A percentile compares a stretch with the other conserved stretches of the same genome.
These are phyloP conservation scores for Pangasius macronema DNA, from an alignment of 2,797 vertebrate genomes.

Conservation along the genomic window DNA sequence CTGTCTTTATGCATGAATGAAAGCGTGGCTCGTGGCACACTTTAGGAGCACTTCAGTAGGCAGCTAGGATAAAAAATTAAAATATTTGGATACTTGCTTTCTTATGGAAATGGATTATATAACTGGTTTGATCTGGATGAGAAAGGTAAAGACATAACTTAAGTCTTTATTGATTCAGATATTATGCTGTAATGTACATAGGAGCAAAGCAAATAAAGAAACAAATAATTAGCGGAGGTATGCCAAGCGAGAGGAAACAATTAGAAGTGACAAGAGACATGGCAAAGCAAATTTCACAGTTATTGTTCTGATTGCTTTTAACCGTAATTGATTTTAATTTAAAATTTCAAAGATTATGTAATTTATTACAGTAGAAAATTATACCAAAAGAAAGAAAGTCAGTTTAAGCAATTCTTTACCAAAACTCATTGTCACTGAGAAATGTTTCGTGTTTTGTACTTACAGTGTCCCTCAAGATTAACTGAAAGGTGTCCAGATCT, in stretches of 20 bases:
- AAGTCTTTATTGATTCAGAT: not conserved
- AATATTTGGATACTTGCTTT: not conserved
- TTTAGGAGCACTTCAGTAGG: not conserved
- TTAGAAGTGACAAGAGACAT: not conserved
- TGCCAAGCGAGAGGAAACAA: not conserved
- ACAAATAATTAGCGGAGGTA: not conserved
- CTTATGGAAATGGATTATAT: not conserved
- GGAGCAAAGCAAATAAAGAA: not conserved
- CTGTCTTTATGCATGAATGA: not conserved
- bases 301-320: not conserved
- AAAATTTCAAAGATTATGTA: conserved; percentile 75
- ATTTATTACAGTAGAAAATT: not conserved
- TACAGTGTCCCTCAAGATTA: conserved; percentile 73
- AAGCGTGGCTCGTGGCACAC: not conserved
- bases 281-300: not conserved
- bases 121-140: not conserved
- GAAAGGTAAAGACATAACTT: not conserved
- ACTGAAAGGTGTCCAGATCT: conserved; percentile 76
- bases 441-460: conserved; percentile 62
- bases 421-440: not conserved
- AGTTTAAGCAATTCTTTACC: conserved; percentile 61
- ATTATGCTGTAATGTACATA: not conserved
- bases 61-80: not conserved
- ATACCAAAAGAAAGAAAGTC: not conserved
- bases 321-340: conserved; percentile 57